These are phyloP conservation scores for Sarcophaga rosellei DNA, from an alignment of 2,888 invertebrate genomes.

Conservation along the genomic window DNA sequence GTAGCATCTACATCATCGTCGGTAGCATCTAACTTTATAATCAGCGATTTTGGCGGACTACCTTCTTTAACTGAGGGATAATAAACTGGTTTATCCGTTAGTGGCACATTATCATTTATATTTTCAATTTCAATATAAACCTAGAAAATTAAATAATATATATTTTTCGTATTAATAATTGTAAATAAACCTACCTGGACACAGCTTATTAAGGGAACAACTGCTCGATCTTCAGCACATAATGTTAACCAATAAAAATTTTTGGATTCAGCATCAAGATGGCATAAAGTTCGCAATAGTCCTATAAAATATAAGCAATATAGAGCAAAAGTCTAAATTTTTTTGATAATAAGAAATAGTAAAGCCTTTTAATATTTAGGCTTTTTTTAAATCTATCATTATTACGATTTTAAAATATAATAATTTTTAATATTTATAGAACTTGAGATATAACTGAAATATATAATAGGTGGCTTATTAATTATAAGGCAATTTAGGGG, in stretches of 20 bases:
- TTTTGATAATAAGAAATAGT: no score
- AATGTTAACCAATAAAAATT: slow-evolving; percentile 96
- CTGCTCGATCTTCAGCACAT: slow-evolving; percentile 95
- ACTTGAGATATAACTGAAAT: no score
- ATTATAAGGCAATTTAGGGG: no score
- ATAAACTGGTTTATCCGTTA: slow-evolving; percentile 93
- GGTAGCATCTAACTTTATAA: slow-evolving; percentile 88
- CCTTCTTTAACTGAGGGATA: slow-evolving; percentile 91
- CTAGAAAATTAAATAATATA: slow-evolving; percentile 79
- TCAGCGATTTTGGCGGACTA: slow-evolving; percentile 87
- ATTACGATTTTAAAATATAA: no score
- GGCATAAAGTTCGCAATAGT: slow-evolving; percentile 90
- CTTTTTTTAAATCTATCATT: no score
- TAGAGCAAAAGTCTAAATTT: neutral
- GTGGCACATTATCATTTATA: slow-evolving; percentile 97
- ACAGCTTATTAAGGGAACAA: slow-evolving; percentile 91
- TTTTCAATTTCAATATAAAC: slow-evolving; percentile 93
- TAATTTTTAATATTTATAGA: no score
- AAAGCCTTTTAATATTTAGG: no score
- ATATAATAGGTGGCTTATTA: no score
- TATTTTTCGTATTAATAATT: slow-evolving; percentile 7
- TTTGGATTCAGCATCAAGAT: slow-evolving; percentile 94
- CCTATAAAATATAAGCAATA: slow-evolving; percentile 83
- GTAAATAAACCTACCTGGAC: slow-evolving; percentile 85
- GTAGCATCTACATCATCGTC: slow-evolving; percentile 90